Evolutionary conservation across 1,140 invertebrate species (phyloP).

Genomic region (Monomorium pharaonis): DNA sequence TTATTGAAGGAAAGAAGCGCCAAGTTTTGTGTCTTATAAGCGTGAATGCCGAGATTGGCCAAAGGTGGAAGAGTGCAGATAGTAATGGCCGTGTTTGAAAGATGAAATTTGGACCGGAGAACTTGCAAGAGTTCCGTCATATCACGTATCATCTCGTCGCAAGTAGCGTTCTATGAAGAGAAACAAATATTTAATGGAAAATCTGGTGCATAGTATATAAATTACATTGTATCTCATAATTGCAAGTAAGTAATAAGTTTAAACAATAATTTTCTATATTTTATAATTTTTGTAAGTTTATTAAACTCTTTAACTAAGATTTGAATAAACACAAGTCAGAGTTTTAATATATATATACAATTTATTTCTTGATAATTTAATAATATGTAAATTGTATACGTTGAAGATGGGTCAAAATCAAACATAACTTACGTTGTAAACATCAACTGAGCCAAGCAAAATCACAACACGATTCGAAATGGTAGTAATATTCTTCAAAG

Average conservation of each 20-base stretch:
- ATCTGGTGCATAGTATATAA: too few relatives aligned
- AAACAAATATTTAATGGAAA: conserved; percentile 34
- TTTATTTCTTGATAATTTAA: neutral
- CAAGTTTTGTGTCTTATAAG: conserved; percentile 34
- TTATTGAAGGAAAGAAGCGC: conserved; percentile 69
- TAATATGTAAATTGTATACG: neutral
- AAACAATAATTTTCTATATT: neutral
- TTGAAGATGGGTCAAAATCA: neutral
- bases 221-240: neutral
- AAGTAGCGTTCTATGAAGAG: conserved; percentile 41
- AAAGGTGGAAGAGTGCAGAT: conserved; percentile 72
- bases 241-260: neutral
- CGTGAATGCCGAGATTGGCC: conserved; percentile 58
- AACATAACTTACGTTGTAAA: conserved; percentile 63
- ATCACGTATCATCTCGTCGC: conserved; percentile 58
- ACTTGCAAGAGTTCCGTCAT: conserved; percentile 64
- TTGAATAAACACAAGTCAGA: neutral
- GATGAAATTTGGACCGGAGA: conserved; percentile 53
- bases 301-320: neutral
- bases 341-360: neutral
- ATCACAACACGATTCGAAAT: conserved; percentile 69
- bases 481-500: conserved; percentile 45
- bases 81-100: conserved; percentile 63
- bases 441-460: conserved; percentile 68
- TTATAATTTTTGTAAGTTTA: neutral